These are phyloP conservation scores for Drosophila orena DNA, from an alignment of 1,140 invertebrate genomes.

Conservation along the genomic window DNA sequence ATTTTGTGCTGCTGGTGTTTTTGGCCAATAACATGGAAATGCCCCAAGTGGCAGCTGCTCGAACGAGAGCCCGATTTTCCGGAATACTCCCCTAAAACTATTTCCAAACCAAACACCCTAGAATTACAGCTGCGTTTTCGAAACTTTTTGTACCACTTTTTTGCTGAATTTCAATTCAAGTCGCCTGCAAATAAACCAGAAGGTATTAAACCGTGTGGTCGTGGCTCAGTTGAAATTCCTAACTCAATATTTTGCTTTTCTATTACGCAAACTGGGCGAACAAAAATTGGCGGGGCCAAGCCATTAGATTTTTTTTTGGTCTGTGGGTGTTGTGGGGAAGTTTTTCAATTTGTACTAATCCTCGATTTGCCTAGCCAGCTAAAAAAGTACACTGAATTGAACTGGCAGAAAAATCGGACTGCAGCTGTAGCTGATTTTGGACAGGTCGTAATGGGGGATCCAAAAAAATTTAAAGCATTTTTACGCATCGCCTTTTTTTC, in stretches of 20 bases:
- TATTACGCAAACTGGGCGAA: slow-evolving; percentile 43
- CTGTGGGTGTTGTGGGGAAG: slow-evolving; percentile 15
- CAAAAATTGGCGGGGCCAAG: background rate
- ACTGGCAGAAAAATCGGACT: slow-evolving; percentile 20
- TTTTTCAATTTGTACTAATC: slow-evolving; percentile 78
- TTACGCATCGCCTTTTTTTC: slow-evolving; percentile 28
- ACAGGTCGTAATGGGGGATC: slow-evolving; percentile 17
- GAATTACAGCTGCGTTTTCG: slow-evolving; percentile 1
- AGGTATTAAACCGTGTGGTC: slow-evolving; percentile 16
- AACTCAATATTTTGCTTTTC: slow-evolving; percentile 75
- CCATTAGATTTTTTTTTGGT: slow-evolving; percentile 7
- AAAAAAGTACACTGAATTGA: slow-evolving; percentile 66
- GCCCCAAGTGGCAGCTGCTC: slow-evolving; percentile 20
- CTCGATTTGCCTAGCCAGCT: slow-evolving; percentile 28
- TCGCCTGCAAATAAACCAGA: slow-evolving; percentile 11
- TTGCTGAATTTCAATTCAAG: slow-evolving; percentile 9
- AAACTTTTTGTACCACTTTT: slow-evolving; percentile 10
- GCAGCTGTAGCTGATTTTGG: slow-evolving; percentile 16
- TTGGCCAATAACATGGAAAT: slow-evolving; percentile 8
- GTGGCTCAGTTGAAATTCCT: slow-evolving; percentile 60
- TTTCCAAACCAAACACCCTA: background rate
- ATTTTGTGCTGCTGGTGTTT: slow-evolving; percentile 4
- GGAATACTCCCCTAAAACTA: background rate
- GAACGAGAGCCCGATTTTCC: slow-evolving; percentile 27
- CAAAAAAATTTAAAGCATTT: slow-evolving; percentile 44